phyloP scores from a whole-genome alignment of 2,888 invertebrate genomes.

The Doris montereyensis region DNA sequence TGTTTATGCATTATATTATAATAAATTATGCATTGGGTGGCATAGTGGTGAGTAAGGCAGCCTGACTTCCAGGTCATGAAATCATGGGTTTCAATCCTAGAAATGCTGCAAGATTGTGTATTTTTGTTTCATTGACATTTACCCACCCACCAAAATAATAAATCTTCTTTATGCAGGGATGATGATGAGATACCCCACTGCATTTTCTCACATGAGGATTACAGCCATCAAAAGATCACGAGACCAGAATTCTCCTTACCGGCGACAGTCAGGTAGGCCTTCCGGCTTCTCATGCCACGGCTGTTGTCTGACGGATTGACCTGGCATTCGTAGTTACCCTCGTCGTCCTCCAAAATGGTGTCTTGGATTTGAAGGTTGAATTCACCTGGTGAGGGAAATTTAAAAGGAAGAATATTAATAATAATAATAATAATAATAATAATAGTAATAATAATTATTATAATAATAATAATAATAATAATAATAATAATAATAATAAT shows the following conservation, averaged over 20 bases:
- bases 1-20: no score
- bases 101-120: no score
- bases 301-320: slow-evolving; percentile 80
- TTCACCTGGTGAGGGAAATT: slow-evolving; percentile 80
- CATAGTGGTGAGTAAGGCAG: no score
- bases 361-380: slow-evolving; percentile 92
- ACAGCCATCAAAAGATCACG: no score
- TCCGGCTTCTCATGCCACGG: slow-evolving; percentile 39
- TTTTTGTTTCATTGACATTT: not conserved
- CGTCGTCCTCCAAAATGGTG: slow-evolving; percentile 90
- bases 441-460: not conserved
- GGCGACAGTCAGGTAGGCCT: slow-evolving; percentile 44
- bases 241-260: slow-evolving; percentile 37
- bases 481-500: no score
- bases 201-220: no score
- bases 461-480: not conserved
- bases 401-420: not conserved
- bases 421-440: not conserved
- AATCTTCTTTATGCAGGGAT: no score
- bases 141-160: not conserved
- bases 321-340: slow-evolving; percentile 92
- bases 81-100: no score
- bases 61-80: no score
- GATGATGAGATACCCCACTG: no score
- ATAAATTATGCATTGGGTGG: no score